Evolutionary conservation across 2,113 vertebrate genomes (phyloP).

Genomic region (Setophaga coronata): DNA sequence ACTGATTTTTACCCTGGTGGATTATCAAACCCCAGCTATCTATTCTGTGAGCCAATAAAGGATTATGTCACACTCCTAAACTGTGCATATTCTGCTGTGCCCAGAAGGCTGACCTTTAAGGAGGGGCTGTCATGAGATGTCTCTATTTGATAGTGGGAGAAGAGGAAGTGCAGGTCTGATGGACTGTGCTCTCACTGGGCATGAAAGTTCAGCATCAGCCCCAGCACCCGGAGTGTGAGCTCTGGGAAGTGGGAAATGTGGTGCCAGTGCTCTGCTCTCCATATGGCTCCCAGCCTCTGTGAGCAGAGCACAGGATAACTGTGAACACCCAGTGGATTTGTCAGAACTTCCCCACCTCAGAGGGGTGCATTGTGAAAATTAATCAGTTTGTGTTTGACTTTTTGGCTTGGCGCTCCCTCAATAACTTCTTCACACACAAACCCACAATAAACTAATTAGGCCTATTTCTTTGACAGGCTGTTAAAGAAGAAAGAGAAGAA

Average conservation of each 20-base stretch:
- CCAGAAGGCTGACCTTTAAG: neutral
- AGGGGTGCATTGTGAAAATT: conserved; percentile 71
- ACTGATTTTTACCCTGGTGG: neutral
- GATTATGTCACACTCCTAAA: neutral
- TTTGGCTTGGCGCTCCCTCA: conserved; percentile 30
- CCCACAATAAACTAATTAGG: conserved; percentile 63
- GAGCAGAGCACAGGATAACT: conserved; percentile 42
- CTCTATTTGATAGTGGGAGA: neutral
- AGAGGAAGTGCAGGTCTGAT: neutral
- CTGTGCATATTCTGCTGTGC: neutral
- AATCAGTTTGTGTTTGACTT: conserved; percentile 72
- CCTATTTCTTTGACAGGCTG: conserved; percentile 54
- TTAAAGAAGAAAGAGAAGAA: conserved; percentile 57
- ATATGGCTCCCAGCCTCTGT: conserved; percentile 23
- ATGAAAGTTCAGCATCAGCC: neutral
- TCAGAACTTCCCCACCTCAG: conserved; percentile 67
- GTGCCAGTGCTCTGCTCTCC: neutral
- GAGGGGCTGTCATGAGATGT: neutral
- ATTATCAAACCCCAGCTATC: neutral
- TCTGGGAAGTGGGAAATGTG: neutral
- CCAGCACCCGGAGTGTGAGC: fast-evolving
- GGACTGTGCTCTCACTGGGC: neutral
- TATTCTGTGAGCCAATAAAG: neutral
- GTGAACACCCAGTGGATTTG: conserved; percentile 61
- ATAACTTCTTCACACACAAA: conserved; percentile 56